Evolutionary conservation across 2,888 invertebrate species (phyloP).

Genomic region (Idaea straminata): DNA sequence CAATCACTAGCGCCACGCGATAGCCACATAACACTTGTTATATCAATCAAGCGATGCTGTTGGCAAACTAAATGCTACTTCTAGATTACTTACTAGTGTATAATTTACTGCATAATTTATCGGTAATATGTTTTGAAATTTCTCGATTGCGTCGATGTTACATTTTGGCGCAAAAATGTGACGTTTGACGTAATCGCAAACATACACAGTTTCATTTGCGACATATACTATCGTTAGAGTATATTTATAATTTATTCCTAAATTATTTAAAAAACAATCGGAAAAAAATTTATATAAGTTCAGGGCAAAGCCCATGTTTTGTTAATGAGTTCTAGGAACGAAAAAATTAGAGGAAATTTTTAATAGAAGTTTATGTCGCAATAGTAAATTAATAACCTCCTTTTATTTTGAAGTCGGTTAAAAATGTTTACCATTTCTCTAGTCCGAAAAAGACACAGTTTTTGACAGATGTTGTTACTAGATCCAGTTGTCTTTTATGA

Average conservation of each 20-base stretch:
- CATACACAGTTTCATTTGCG: conserved; percentile 27
- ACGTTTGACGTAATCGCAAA: conserved; percentile 12
- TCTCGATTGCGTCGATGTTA: background rate
- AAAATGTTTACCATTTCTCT: conserved; percentile 67
- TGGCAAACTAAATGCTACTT: conserved; percentile 1
- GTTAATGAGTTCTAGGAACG: conserved; percentile 63
- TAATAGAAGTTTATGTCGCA: conserved; percentile 49
- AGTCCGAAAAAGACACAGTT: conserved; percentile 67
- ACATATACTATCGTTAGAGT: conserved; percentile 31
- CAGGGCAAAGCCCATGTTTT: conserved; percentile 45
- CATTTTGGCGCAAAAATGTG: background rate
- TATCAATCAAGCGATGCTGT: background rate
- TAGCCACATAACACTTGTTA: background rate
- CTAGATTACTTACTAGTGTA: background rate
- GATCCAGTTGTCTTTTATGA: conserved; percentile 32
- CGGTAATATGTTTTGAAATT: background rate
- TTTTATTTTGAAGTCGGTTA: conserved; percentile 10
- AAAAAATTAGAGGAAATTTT: conserved; percentile 36
- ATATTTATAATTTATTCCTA: conserved; percentile 14
- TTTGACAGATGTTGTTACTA: conserved; percentile 39
- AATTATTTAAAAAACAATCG: conserved; percentile 18
- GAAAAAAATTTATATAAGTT: conserved; percentile 5
- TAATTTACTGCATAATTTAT: background rate
- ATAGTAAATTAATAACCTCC: conserved; percentile 43
- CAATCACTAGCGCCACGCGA: background rate